phyloP scores from a whole-genome alignment of 2,113 vertebrate species.

The Pseudorectes ferrugineus region DNA sequence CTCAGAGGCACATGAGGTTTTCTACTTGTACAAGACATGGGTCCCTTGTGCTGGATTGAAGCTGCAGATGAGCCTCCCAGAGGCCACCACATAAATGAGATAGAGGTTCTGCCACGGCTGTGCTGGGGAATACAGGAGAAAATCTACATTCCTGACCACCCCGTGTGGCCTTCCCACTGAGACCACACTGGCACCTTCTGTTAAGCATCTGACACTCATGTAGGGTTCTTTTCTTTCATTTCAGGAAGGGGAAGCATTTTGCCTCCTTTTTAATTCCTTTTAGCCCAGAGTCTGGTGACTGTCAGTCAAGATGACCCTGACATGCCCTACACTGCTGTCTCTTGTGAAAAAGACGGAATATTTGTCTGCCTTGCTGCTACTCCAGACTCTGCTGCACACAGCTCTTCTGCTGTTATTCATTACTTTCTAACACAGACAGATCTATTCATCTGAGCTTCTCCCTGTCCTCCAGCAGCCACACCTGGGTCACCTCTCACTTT shows the following conservation, averaged over 20 bases:
- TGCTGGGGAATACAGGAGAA: background rate
- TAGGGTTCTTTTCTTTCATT: background rate
- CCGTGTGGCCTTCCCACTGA: background rate
- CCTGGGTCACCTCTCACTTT: background rate
- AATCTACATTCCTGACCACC: background rate
- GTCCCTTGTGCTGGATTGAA: background rate
- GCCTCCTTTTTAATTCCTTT: background rate
- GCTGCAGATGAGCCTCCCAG: background rate
- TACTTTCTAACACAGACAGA: background rate
- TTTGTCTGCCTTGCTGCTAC: background rate
- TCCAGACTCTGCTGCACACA: background rate
- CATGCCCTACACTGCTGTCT: background rate
- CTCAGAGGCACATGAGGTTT: background rate
- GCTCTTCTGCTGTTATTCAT: background rate
- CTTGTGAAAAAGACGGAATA: background rate
- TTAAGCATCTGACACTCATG: background rate
- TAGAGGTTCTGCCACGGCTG: background rate
- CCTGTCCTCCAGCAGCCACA: background rate
- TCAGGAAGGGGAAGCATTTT: background rate
- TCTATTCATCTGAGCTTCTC: background rate
- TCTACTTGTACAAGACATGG: background rate
- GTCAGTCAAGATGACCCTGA: background rate
- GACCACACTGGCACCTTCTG: background rate
- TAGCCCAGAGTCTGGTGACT: background rate
- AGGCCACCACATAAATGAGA: background rate